These are phyloP conservation scores for Cebus imitator DNA, from an alignment of 2,113 vertebrate species.

Conservation along the genomic window DNA sequence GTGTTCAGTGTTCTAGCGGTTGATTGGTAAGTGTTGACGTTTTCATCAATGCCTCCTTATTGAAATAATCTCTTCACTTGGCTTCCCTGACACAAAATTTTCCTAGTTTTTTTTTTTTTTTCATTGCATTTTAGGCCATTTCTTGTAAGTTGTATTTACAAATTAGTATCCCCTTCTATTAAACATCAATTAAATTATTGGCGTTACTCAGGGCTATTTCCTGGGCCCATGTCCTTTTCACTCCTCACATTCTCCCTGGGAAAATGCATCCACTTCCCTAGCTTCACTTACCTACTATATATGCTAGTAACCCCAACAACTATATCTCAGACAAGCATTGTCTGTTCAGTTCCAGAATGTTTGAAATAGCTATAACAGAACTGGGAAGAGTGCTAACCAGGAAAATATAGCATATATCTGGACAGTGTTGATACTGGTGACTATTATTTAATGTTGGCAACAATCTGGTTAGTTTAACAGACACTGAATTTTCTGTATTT, in stretches of 20 bases:
- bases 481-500: not conserved
- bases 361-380: not conserved
- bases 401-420: not conserved
- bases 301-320: not conserved
- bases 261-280: not conserved
- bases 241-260: not conserved
- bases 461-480: not conserved
- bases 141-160: not conserved
- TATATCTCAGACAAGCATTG: not conserved
- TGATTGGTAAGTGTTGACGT: not conserved
- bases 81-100: not conserved
- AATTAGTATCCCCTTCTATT: not conserved
- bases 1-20: not conserved
- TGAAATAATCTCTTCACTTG: not conserved
- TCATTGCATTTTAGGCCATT: not conserved
- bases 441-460: not conserved
- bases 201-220: not conserved
- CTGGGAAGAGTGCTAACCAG: not conserved
- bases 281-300: not conserved
- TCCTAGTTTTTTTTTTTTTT: not conserved
- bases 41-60: not conserved
- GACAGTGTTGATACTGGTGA: not conserved
- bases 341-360: not conserved
- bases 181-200: not conserved
- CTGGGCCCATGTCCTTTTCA: not conserved